Percentiles rank a stretch among this genome's conserved stretches.
Evolutionary conservation across 2,113 vertebrate species (phyloP).

Genomic region (Sylvietta virens): DNA sequence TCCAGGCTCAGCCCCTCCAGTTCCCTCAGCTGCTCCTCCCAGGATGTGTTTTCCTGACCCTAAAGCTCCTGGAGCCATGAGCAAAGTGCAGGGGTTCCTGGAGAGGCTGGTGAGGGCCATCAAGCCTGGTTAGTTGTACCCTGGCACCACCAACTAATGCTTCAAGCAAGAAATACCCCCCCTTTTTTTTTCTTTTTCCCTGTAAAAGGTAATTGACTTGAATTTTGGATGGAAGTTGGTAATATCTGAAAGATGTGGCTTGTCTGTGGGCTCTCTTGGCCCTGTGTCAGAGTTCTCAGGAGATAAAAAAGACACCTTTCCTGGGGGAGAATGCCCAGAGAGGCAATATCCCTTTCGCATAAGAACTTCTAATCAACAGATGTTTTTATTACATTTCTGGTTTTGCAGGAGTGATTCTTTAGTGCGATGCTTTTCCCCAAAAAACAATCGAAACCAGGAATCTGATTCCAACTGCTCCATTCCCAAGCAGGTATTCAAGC

Average conservation of each 20-base stretch:
- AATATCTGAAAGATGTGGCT: background rate
- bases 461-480: background rate
- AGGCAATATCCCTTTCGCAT: background rate
- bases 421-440: background rate
- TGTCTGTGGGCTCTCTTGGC: background rate
- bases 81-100: rapidly evolving
- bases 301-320: background rate
- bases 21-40: background rate
- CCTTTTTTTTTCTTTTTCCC: rapidly evolving
- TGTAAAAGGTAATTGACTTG: background rate
- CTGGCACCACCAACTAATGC: background rate
- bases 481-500: background rate
- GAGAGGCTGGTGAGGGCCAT: background rate
- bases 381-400: rapidly evolving
- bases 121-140: background rate
- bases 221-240: background rate
- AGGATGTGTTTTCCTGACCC: background rate
- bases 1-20: background rate
- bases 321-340: background rate
- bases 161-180: background rate
- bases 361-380: background rate
- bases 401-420: background rate
- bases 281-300: background rate
- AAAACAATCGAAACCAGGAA: background rate
- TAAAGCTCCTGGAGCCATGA: background rate